Conservation (phyloP, 2,113 vertebrate genomes). For the Trogon surrucura region DNA sequence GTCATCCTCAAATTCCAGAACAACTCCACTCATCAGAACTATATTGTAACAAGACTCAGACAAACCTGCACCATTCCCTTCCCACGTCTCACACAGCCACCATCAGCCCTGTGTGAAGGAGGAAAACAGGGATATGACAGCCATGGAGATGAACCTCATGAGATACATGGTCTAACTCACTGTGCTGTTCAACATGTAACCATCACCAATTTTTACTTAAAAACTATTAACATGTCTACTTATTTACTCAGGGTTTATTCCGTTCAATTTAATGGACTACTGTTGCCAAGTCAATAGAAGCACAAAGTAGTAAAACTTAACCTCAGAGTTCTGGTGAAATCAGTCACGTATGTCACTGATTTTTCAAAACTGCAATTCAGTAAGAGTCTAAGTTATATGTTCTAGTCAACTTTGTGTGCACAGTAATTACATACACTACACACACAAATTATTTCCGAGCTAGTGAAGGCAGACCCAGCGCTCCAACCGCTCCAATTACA, state of each 20-base stretch:
- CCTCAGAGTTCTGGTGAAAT: neutral
- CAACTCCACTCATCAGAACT: neutral
- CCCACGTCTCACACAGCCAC: neutral
- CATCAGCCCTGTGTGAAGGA: neutral
- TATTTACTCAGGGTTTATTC: neutral
- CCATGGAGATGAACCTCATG: neutral
- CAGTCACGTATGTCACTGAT: neutral
- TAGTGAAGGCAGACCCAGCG: neutral
- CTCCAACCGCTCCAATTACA: neutral
- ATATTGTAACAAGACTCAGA: neutral
- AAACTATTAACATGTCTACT: neutral
- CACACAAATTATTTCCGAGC: neutral
- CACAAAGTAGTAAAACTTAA: neutral
- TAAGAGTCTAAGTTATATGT: accelerated
- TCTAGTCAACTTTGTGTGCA: neutral
- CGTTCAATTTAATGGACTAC: neutral
- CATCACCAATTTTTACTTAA: neutral
- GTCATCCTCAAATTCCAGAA: neutral
- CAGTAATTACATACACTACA: neutral
- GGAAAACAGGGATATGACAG: neutral
- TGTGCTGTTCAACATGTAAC: neutral
- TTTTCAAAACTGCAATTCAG: neutral
- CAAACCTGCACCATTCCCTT: neutral
- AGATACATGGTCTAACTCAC: neutral
- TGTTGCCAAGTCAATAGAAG: neutral